Percentiles rank a stretch among this genome's conserved stretches.
Evolutionary conservation across 1,140 invertebrate genomes (phyloP).

Genomic region (Elysia chlorotica): DNA sequence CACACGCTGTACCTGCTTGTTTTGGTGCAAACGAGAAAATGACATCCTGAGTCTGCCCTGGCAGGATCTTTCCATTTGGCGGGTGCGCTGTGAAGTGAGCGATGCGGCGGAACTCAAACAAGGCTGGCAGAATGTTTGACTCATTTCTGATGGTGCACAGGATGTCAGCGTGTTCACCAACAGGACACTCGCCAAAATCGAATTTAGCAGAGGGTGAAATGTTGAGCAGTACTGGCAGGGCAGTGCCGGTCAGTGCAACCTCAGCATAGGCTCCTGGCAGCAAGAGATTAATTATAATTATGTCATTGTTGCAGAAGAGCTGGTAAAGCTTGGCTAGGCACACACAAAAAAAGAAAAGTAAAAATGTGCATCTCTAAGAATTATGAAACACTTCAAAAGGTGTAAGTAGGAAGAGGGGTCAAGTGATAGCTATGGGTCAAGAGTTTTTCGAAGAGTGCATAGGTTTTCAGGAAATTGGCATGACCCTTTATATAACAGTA

Average conservation of each 20-base stretch:
- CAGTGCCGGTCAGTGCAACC: conserved; percentile 60
- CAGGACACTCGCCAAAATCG: conserved; percentile 58
- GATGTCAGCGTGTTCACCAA: conserved; percentile 55
- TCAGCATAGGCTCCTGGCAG: conserved; percentile 43
- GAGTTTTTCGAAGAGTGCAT: too few relatives aligned
- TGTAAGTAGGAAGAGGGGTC: too few relatives aligned
- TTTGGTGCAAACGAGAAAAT: conserved; percentile 60
- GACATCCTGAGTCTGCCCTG: conserved; percentile 52
- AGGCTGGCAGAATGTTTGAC: conserved; percentile 48
- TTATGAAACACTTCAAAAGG: too few relatives aligned
- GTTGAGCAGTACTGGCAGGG: conserved; percentile 55
- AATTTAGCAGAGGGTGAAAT: conserved; percentile 49
- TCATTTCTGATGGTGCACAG: conserved; percentile 55
- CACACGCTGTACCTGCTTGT: conserved; percentile 60
- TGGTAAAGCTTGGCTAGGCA: too few relatives aligned
- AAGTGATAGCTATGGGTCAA: too few relatives aligned
- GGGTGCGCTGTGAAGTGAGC: conserved; percentile 59
- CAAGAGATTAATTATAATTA: neutral
- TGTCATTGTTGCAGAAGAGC: neutral
- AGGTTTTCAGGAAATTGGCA: too few relatives aligned
- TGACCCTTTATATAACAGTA: too few relatives aligned
- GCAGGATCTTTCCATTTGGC: conserved; percentile 52
- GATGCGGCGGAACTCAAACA: conserved; percentile 56
- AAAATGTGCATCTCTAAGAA: too few relatives aligned
- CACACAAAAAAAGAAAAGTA: too few relatives aligned